Base-by-base conservation (phyloP, 2,797 vertebrate species). In the Clarias platycephalus region DNA sequence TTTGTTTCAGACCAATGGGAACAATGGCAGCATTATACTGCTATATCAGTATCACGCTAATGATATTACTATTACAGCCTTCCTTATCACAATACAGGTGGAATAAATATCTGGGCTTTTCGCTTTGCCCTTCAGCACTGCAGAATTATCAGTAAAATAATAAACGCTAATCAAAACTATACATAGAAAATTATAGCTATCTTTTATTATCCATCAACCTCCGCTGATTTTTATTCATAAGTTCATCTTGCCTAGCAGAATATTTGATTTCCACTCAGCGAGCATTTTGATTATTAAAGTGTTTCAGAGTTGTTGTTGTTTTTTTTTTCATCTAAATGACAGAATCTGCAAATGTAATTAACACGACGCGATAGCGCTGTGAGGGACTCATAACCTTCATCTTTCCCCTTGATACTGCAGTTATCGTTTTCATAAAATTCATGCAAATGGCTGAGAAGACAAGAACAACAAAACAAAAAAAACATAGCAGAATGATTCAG, bases 341-440 rank as follows among this genome's bases (percentile, higher is more conserved):
- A 93, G 89, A 94, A 95, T 95, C 92, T 94, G 91, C 92, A 94
- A 93, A 92, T 93, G 92, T 93, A 95, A 95, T 94, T 94, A 95
- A 90, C 83, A 88, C 80, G 84, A 89, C 9, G 86, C 92, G 93
- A 94, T 93, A 94, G 91, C 80, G 49, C 83, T 86, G 84, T 84
- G 86, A 92, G 91, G 90, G 92, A 94, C 93, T 93, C 93, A 93
- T 91, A 93, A 95, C 94, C 94, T 95, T 95, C 93, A 94, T 95
- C 94, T 92, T 94, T 93, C 89, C 90, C 89, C 85, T 90, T 85
- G 93, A 94, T 94, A 94, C 92, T 89, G 91, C 82, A 89, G 88
- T 90, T 88, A 88, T 90, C 53, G 89, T 90, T 90, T 86, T 85
- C 89, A 89, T 87, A 64, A 89, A 89, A 91, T 90, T 91, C 92